These are phyloP conservation scores for Steinernema carpocapsae DNA, from an alignment of 2,888 invertebrate genomes.

Conservation along the genomic window DNA sequence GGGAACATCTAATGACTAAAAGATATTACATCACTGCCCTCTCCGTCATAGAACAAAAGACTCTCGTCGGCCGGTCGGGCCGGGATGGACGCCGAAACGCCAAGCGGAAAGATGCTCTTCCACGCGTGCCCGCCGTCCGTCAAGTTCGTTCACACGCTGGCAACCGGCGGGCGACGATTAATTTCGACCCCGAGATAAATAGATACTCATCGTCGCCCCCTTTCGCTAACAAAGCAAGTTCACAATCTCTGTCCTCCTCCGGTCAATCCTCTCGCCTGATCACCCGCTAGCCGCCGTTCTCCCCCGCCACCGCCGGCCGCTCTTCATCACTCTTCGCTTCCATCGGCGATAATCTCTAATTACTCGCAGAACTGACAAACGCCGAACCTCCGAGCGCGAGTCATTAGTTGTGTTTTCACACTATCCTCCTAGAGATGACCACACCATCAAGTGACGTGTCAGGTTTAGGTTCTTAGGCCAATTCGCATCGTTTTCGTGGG, in stretches of 20 bases:
- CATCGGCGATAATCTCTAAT: slow-evolving; percentile 10
- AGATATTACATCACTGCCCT: slow-evolving; percentile 30
- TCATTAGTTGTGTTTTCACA: too few species aligned
- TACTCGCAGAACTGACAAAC: slow-evolving; percentile 16
- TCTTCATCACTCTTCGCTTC: not conserved
- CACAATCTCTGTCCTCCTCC: not conserved
- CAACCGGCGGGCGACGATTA: slow-evolving; percentile 2
- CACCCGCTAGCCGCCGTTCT: too few species aligned
- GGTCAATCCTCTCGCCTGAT: too few species aligned
- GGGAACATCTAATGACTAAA: slow-evolving; percentile 29
- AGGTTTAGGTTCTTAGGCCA: too few species aligned
- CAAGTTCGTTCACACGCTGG: slow-evolving; percentile 18
- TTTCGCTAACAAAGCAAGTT: slow-evolving; percentile 9
- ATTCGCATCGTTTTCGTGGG: too few species aligned
- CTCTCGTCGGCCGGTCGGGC: not conserved
- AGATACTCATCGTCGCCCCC: too few species aligned
- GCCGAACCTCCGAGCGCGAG: not conserved
- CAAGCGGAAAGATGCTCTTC: not conserved
- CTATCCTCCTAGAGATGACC: too few species aligned
- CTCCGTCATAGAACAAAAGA: slow-evolving; percentile 30
- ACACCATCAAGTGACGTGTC: too few species aligned
- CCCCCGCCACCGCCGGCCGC: not conserved
- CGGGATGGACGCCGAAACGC: too few species aligned
- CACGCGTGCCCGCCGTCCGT: slow-evolving; percentile 1
- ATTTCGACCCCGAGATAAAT: too few species aligned